These are phyloP conservation scores for Protophormia terraenovae DNA, from an alignment of 2,888 invertebrate species.

Conservation along the genomic window DNA sequence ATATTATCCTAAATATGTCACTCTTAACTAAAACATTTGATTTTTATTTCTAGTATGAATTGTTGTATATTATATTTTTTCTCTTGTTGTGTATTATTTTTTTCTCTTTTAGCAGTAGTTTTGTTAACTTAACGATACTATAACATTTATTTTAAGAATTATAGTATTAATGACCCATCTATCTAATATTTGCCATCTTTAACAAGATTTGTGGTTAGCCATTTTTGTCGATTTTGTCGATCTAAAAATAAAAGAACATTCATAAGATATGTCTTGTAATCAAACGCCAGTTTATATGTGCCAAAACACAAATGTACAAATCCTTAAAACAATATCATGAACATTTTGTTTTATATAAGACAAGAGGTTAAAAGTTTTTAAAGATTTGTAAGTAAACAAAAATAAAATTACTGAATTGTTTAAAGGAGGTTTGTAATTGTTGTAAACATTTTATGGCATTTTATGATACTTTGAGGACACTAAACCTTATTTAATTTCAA, in stretches of 20 bases:
- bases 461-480: neutral
- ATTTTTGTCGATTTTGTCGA: neutral
- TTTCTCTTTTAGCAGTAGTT: neutral
- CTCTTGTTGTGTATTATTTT: neutral
- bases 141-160: neutral
- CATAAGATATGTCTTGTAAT: neutral
- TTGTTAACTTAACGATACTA: neutral
- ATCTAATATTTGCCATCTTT: neutral
- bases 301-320: neutral
- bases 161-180: neutral
- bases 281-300: neutral
- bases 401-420: neutral
- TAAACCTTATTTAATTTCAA: neutral
- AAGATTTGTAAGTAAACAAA: neutral
- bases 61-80: neutral
- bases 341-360: too few species aligned
- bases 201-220: neutral
- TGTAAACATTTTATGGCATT: neutral
- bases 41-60: neutral
- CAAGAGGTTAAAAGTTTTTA: neutral
- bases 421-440: neutral
- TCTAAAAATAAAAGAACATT: neutral
- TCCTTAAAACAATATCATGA: neutral
- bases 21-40: conserved; percentile 3
- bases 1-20: neutral